phyloP scores from a whole-genome alignment of 2,797 vertebrate genomes.

The Diplodus sargus region DNA sequence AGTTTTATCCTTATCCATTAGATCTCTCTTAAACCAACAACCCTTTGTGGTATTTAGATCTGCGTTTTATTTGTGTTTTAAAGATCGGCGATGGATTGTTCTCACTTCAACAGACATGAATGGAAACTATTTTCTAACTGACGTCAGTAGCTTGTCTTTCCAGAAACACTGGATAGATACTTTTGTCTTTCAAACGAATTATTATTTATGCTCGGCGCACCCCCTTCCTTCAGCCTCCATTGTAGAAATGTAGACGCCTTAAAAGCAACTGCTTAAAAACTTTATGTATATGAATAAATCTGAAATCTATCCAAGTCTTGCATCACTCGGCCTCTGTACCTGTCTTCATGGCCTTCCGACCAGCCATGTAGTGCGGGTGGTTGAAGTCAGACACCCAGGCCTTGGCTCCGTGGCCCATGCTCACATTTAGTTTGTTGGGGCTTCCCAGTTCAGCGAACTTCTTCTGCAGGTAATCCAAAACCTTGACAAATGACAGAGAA shows the following conservation, averaged over 20 bases:
- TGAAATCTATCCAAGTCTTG: not conserved
- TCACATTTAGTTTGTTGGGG: constrained; percentile 92
- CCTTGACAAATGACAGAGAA: constrained; percentile 75
- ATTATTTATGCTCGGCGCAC: not conserved
- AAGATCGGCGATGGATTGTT: not conserved
- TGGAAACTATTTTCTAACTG: not conserved
- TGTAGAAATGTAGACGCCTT: not conserved
- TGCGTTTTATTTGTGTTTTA: not conserved
- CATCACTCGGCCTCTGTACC: constrained; percentile 78
- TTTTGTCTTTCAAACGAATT: not conserved
- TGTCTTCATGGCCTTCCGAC: constrained; percentile 93
- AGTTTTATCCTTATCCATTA: not conserved
- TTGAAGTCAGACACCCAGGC: constrained; percentile 99
- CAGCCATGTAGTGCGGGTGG: constrained; percentile 96
- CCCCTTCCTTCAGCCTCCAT: not conserved
- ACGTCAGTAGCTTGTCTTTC: too few species aligned
- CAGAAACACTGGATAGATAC: too few species aligned
- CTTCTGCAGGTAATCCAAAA: constrained; percentile 87
- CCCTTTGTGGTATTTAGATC: not conserved
- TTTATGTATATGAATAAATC: not conserved
- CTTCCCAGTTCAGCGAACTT: constrained; percentile 89
- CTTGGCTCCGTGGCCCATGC: constrained; percentile 92
- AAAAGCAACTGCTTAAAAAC: not conserved
- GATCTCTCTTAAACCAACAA: not conserved
- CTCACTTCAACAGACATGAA: not conserved